Evolutionary conservation across 2,888 invertebrate species (phyloP).

Genomic region (Serrognathus titanus): DNA sequence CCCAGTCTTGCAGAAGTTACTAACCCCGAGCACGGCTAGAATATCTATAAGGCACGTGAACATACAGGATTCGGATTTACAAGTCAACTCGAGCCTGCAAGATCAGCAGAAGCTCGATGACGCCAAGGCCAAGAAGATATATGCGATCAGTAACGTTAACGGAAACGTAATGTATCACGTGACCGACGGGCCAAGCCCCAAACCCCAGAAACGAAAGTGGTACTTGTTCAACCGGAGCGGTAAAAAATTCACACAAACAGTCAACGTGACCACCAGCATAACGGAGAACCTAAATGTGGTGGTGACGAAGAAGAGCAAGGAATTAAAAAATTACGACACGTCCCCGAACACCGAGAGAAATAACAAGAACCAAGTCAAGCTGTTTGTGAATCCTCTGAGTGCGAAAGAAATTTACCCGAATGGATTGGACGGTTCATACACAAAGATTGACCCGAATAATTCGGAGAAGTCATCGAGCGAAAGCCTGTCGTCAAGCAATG

Average conservation of each 20-base stretch:
- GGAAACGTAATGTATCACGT: conserved; percentile 71
- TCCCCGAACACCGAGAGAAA: conserved; percentile 25
- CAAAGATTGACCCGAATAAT: conserved; percentile 36
- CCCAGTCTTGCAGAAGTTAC: conserved; percentile 69
- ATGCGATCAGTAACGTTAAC: conserved; percentile 78
- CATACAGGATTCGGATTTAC: conserved; percentile 46
- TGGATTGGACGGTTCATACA: conserved; percentile 45
- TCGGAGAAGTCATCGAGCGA: conserved; percentile 41
- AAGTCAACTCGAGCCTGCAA: conserved; percentile 37
- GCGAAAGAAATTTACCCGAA: conserved; percentile 47
- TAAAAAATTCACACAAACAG: conserved; percentile 35
- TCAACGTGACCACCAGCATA: conserved; percentile 46
- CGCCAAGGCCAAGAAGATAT: conserved; percentile 58
- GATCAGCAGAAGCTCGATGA: conserved; percentile 39
- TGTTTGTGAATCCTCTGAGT: conserved; percentile 48
- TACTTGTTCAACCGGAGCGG: conserved; percentile 45
- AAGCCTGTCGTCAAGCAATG: conserved; percentile 41
- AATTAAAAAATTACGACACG: conserved; percentile 39
- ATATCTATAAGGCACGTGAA: conserved; percentile 74
- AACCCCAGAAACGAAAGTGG: conserved; percentile 45
- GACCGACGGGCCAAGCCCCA: conserved; percentile 45
- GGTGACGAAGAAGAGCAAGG: conserved; percentile 45
- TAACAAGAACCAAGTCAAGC: conserved; percentile 42
- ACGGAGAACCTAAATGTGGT: conserved; percentile 42
- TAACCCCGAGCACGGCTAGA: conserved; percentile 77